Conservation (phyloP, 1,140 invertebrate genomes). For the Sycobia sp. region DNA sequence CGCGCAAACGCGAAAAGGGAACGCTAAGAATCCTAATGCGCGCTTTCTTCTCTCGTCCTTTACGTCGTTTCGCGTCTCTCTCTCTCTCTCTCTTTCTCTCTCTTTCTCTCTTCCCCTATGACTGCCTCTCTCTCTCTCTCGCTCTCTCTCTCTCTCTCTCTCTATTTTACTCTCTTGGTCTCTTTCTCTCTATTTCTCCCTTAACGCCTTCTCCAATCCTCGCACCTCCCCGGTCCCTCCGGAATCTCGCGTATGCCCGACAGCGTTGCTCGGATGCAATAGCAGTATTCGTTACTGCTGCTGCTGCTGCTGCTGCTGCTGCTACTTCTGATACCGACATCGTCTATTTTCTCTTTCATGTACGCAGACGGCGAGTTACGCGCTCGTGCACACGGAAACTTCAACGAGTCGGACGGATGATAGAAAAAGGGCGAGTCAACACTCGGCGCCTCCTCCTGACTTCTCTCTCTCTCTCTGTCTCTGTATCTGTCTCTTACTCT, state of each 20-base stretch:
- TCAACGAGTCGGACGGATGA: not conserved
- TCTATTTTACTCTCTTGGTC: too few relatives aligned
- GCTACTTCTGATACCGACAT: too few relatives aligned
- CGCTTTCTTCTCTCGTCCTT: not conserved
- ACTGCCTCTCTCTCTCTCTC: too few relatives aligned
- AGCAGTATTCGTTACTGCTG: not conserved
- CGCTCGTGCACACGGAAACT: not conserved
- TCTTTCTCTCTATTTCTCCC: too few relatives aligned
- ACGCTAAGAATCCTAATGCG: conserved; percentile 4
- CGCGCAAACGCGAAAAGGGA: conserved; percentile 8
- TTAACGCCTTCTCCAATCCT: too few relatives aligned
- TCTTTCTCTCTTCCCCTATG: not conserved
- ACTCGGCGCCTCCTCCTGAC: not conserved
- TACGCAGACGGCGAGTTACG: too few relatives aligned
- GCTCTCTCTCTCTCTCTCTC: too few relatives aligned
- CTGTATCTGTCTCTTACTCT: too few relatives aligned
- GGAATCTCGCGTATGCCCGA: conserved; percentile 11
- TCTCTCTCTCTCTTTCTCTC: not conserved
- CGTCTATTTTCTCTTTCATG: not conserved
- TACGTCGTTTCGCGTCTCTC: not conserved
- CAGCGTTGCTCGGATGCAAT: too few relatives aligned
- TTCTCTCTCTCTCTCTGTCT: too few relatives aligned
- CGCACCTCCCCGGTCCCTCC: not conserved
- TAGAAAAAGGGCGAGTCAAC: conserved; percentile 21
- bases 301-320: too few relatives aligned